These are phyloP conservation scores for Lydus trimaculatus DNA, from an alignment of 2,888 invertebrate genomes.

Conservation along the genomic window DNA sequence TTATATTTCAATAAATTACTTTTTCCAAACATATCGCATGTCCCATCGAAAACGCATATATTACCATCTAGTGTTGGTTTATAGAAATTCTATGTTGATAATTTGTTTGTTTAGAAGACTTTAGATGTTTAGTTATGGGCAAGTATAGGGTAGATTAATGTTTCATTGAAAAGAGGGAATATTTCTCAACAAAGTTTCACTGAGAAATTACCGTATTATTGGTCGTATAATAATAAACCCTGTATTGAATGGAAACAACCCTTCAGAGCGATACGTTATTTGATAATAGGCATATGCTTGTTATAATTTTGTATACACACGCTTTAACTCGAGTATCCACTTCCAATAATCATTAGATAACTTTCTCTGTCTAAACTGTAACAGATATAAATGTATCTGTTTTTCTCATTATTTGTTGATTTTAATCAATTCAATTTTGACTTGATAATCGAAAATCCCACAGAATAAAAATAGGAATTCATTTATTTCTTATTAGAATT, in stretches of 20 bases:
- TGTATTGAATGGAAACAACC: conserved; percentile 28
- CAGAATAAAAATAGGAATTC: background rate
- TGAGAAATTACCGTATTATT: background rate
- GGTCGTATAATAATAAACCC: conserved; percentile 12
- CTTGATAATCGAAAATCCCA: background rate
- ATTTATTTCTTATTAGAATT: background rate
- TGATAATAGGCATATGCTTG: conserved; percentile 33
- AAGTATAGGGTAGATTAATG: background rate
- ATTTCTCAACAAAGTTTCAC: background rate
- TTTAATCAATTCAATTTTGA: background rate
- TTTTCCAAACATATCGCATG: background rate
- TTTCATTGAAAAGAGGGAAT: background rate
- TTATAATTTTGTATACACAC: conserved; percentile 33
- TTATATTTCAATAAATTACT: background rate
- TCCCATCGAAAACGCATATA: no score
- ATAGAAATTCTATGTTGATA: background rate
- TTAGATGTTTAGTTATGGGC: background rate
- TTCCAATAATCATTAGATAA: conserved; percentile 25
- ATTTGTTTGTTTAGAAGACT: background rate
- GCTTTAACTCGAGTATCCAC: conserved; percentile 34
- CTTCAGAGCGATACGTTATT: conserved; percentile 16
- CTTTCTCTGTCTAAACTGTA: conserved; percentile 6
- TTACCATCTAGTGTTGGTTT: no score
- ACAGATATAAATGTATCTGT: background rate
- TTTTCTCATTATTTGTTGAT: background rate